Evolutionary conservation across 2,888 invertebrate genomes (phyloP).

Genomic region (Agrotis puta): DNA sequence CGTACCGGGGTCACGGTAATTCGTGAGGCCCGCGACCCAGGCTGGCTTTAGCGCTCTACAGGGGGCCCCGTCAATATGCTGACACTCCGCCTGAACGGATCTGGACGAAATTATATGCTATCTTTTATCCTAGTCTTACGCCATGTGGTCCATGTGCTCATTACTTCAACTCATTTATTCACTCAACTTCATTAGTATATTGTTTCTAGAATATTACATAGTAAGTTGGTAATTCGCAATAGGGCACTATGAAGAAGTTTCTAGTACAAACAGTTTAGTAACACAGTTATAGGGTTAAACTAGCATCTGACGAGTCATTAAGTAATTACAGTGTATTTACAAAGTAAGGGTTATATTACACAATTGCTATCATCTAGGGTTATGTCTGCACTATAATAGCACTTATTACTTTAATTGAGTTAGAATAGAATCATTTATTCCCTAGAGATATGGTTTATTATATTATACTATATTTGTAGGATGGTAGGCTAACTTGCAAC

Average conservation of each 20-base stretch:
- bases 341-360: slow-evolving; percentile 41
- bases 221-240: not conserved
- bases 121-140: too few species aligned
- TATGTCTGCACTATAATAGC: slow-evolving; percentile 21
- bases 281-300: slow-evolving; percentile 7
- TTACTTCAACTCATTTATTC: too few species aligned
- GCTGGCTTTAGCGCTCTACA: too few species aligned
- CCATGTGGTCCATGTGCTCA: too few species aligned
- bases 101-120: too few species aligned
- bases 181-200: too few species aligned
- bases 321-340: slow-evolving; percentile 31
- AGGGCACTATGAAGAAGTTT: slow-evolving; percentile 11
- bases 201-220: not conserved
- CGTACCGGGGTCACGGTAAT: too few species aligned
- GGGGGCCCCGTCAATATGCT: too few species aligned
- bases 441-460: too few species aligned
- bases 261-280: slow-evolving; percentile 7
- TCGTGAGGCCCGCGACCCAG: too few species aligned
- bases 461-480: slow-evolving; percentile 8
- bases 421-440: not conserved
- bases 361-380: not conserved
- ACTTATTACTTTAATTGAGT: slow-evolving; percentile 21
- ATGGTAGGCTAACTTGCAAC: not conserved
- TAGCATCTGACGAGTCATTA: slow-evolving; percentile 13
- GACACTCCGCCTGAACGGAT: too few species aligned